Evolutionary conservation across 2,113 vertebrate species (phyloP).

Genomic region (Myotis davidii): DNA sequence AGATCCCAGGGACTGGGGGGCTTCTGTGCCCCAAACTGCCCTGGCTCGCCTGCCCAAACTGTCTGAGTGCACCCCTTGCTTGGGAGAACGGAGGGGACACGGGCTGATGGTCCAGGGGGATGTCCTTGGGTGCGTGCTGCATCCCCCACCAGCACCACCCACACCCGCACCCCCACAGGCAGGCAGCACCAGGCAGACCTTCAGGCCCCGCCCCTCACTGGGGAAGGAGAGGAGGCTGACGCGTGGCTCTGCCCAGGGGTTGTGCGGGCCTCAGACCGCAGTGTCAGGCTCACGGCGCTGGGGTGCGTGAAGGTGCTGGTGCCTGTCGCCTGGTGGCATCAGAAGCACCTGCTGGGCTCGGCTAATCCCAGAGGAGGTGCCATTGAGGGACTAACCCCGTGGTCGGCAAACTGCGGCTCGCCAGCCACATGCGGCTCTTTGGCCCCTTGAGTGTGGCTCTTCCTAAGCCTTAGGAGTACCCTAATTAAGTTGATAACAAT

Average conservation of each 20-base stretch:
- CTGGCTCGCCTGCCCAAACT: not conserved
- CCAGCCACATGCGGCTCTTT: too few species aligned
- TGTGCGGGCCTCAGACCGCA: fast-evolving
- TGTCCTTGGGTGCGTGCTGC: fast-evolving
- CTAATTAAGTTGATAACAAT: too few species aligned
- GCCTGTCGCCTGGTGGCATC: not conserved
- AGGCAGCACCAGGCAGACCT: not conserved
- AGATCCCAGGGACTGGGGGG: not conserved
- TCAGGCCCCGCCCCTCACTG: not conserved
- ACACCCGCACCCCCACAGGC: not conserved
- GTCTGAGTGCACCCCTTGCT: not conserved
- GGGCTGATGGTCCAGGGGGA: not conserved
- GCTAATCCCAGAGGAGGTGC: not conserved
- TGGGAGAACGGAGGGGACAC: fast-evolving
- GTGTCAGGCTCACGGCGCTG: fast-evolving
- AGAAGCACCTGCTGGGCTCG: not conserved
- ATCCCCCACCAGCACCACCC: not conserved
- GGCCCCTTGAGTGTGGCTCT: too few species aligned
- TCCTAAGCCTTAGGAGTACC: too few species aligned
- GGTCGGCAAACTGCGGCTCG: too few species aligned
- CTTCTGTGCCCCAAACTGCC: fast-evolving
- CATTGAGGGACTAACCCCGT: not conserved
- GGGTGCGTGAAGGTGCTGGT: too few species aligned
- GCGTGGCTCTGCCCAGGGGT: not conserved
- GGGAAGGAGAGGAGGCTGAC: fast-evolving